phyloP scores from a whole-genome alignment of 2,888 invertebrate genomes.

The Mimas tiliae region DNA sequence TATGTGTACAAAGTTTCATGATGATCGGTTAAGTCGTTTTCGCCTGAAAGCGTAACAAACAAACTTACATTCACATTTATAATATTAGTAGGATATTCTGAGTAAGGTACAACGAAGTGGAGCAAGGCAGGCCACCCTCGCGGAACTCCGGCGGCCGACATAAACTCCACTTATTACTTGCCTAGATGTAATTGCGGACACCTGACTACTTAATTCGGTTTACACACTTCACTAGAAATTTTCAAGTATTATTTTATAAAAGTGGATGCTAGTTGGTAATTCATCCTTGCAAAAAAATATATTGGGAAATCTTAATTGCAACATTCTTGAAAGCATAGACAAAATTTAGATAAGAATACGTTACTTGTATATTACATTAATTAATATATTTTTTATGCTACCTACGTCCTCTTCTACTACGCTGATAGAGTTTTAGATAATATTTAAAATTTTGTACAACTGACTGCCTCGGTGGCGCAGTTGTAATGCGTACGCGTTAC shows the following conservation, averaged over 20 bases:
- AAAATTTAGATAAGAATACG: background rate
- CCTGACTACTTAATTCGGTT: background rate
- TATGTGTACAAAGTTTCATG: too few relatives aligned
- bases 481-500: too few relatives aligned
- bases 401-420: too few relatives aligned
- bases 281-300: background rate
- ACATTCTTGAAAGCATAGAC: background rate
- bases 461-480: too few relatives aligned
- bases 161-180: background rate
- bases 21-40: too few relatives aligned
- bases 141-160: slow-evolving; percentile 36
- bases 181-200: slow-evolving; percentile 12
- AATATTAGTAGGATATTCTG: slow-evolving; percentile 25
- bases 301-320: background rate
- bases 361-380: too few relatives aligned
- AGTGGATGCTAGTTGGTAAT: background rate
- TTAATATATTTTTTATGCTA: too few relatives aligned
- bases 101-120: slow-evolving; percentile 35
- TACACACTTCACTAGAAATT: background rate
- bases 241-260: background rate
- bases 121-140: slow-evolving; percentile 38
- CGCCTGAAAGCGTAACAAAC: too few relatives aligned
- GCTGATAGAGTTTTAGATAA: too few relatives aligned
- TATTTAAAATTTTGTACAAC: too few relatives aligned
- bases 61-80: too few relatives aligned